Base-by-base conservation (phyloP, 2,113 vertebrate species). In the Sebastes fasciatus region DNA sequence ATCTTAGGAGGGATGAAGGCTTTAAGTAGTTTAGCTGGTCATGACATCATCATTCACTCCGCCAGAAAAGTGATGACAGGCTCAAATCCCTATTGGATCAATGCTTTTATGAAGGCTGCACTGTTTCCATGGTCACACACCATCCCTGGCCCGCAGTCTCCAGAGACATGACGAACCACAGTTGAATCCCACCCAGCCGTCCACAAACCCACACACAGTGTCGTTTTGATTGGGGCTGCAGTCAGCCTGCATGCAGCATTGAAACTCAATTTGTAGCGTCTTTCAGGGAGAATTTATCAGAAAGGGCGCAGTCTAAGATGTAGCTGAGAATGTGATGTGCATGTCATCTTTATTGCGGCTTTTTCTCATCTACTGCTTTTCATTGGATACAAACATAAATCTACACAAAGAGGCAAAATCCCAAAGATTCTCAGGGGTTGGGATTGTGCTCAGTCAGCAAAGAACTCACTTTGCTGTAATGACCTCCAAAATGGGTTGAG, bases 91-190 rank as follows among this genome's bases (percentile, higher is more conserved):
- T 21, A 68, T 84, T 88, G 89, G 85, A 87, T 88, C 81, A 83
- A 90, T 91, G 89, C 68, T 92, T 86, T 89, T 82, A 86, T 88
- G 83, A 86, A 88, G 69, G 69, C 86, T 83, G 58, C 63, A 51
- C 91, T 86, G 92, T 95, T 94, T 74, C 92, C 91, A 94, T 94
- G 92, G 92, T 58, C 88, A 93, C 93, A 70, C 82, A 77, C 68
- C 81, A 87, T 90, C 82, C 70, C 61, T 61, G 74, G 69, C 77
- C 51, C 66, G 45, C 82, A 62, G 81, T 82, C 87, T 82, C 62
- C 75, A 84, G 89, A 89, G 80, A 86, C 63, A 51, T 7, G 51
- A 68, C n/a, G 5, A 83, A 77, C 75, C 82, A 71, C 67, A 52
- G 19, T 7, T 23, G 12, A 45, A 65, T 84, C 61, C 73, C 61